A percentile compares a stretch with the other conserved stretches of the same genome.
Conservation (phyloP, 35 echinoderm and acorn worm genomes). For the Acanthaster planci region DNA sequence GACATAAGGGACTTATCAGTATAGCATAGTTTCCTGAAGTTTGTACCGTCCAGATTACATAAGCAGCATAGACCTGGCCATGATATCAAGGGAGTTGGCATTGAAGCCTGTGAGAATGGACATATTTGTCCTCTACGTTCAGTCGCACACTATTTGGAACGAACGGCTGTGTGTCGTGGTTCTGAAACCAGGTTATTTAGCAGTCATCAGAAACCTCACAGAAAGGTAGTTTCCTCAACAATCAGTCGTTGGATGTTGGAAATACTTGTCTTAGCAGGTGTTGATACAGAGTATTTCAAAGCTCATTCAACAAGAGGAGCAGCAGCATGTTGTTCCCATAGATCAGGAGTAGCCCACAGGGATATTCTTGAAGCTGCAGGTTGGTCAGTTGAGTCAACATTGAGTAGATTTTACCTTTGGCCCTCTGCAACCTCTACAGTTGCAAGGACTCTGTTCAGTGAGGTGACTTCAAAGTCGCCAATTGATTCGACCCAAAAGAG, state of each 20-base stretch:
- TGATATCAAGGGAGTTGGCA: background rate
- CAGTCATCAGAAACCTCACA: slow-evolving; percentile 29
- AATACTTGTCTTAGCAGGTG: background rate
- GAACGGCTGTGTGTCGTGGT: background rate
- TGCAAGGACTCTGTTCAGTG: slow-evolving; percentile 1
- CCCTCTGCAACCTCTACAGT: slow-evolving; percentile 14
- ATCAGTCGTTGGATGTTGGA: slow-evolving; percentile 28
- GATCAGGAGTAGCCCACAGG: background rate
- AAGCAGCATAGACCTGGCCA: slow-evolving; percentile 9
- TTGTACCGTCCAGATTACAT: background rate
- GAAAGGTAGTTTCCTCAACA: slow-evolving; percentile 23
- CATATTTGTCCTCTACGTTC: background rate
- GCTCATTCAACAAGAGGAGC: background rate
- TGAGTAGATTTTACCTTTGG: background rate
- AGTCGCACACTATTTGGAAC: background rate
- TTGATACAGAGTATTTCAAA: background rate
- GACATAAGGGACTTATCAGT: background rate
- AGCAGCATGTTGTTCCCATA: background rate
- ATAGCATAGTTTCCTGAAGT: background rate
- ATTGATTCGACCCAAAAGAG: slow-evolving; percentile 29
- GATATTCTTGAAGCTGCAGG: background rate
- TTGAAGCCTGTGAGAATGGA: slow-evolving; percentile 20
- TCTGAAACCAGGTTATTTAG: slow-evolving; percentile 8
- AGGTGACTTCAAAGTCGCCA: slow-evolving; percentile 41
- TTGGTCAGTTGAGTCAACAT: background rate